phyloP scores from a whole-genome alignment of 1,140 invertebrate species.

The Orchesella cincta region DNA sequence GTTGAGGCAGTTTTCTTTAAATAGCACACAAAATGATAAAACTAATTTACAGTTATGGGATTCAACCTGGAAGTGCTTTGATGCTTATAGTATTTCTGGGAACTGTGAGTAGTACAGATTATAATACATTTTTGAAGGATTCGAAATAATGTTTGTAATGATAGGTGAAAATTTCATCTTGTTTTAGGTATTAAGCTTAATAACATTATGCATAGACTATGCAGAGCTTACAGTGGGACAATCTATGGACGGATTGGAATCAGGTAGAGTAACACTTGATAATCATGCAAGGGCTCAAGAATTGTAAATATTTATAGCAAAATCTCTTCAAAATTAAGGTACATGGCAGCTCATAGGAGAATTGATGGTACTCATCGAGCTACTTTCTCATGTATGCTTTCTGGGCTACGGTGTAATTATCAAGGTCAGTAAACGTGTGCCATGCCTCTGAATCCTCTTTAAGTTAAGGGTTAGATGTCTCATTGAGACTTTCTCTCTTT shows the following conservation, averaged over 20 bases:
- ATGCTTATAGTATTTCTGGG: slow-evolving; percentile 2
- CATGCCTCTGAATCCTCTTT: no score
- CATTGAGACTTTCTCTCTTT: background rate
- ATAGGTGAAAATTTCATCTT: background rate
- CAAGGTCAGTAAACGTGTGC: slow-evolving; percentile 14
- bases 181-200: background rate
- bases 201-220: background rate
- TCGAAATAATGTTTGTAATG: background rate
- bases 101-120: background rate
- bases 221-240: background rate
- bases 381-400: background rate
- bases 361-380: background rate
- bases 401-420: slow-evolving; percentile 11
- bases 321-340: slow-evolving; percentile 3
- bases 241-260: background rate
- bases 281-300: background rate
- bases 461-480: background rate
- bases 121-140: background rate
- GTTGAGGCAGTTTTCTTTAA: background rate
- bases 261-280: background rate
- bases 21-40: background rate
- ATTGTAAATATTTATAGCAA: background rate
- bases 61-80: slow-evolving; percentile 5
- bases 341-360: background rate
- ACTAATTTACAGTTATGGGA: background rate